phyloP scores from a whole-genome alignment of 2,113 vertebrate species.

The Narcine bancroftii region DNA sequence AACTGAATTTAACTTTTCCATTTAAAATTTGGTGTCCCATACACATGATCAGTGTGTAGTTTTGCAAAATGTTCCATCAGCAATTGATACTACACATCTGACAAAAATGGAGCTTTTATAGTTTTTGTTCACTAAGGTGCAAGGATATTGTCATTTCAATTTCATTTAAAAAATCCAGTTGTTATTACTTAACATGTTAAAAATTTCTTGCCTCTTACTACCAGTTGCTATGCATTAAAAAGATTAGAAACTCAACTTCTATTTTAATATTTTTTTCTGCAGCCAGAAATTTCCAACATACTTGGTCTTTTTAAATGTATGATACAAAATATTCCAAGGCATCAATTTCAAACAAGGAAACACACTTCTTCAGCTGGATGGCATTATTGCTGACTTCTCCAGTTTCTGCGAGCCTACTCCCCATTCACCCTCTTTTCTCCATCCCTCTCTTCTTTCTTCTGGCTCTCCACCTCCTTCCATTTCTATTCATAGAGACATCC shows the following conservation, averaged over 20 bases:
- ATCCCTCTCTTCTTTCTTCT: too few relatives aligned
- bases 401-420: too few relatives aligned
- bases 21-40: neutral
- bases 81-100: neutral
- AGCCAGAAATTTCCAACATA: neutral
- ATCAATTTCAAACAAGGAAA: neutral
- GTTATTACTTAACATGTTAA: neutral
- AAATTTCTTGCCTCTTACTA: neutral
- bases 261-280: neutral
- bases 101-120: neutral
- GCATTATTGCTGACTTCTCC: too few relatives aligned
- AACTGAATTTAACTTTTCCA: neutral
- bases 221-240: neutral
- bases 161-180: neutral
- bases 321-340: neutral
- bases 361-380: too few relatives aligned
- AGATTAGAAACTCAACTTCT: neutral
- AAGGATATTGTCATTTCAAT: neutral
- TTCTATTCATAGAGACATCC: too few relatives aligned
- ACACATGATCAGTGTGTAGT: neutral
- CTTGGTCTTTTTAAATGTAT: neutral
- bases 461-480: too few relatives aligned
- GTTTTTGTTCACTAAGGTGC: neutral
- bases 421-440: too few relatives aligned
- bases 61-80: neutral